Evolutionary conservation across 2,113 vertebrate genomes (phyloP), one percentile per base, ranked within the genome.

Genomic region (Neolamprologus toae): DNA sequence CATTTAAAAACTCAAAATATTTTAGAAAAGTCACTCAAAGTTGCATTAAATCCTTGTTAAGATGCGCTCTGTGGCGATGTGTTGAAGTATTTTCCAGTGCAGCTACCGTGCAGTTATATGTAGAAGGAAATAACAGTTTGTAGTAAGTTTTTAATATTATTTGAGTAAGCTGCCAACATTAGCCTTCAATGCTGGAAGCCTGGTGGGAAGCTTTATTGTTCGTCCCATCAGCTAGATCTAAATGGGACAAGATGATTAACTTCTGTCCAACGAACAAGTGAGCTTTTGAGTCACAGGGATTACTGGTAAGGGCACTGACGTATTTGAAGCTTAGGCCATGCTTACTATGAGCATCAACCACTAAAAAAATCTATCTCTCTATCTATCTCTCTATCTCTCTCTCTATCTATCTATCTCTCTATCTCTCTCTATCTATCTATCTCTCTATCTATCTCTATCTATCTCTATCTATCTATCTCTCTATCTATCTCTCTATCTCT

Each of bases 371-470:
- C 33, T 7, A 7, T 31, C 31, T 31, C 5, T 31, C 6, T 31
- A 7, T 31, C 1, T 35, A 0, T 35, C 8, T 35, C 0, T 35
- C 33, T 35, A 0, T 35, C 33, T 37, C 3, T 23, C 26, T 26
- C 4, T 26, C 7, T 33, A 2, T 26, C 26, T 26, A 26, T 26
- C 26, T 26, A 4, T 26, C 26, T 26, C 4, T 26, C 26, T 33
- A 3, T 26, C 23, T 26, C 2, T 26, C 23, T 26, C 26, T 33
- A 3, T 26, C 26, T 26, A 4, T 26, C 4, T 26, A 1, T 26
- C 23, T 26, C 23, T 26, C 23, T 26, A 4, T 26, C 2, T 26
- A 3, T 26, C 23, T 26, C 3, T 26, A 3, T 26, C 3, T 26
- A 3, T 26, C 23, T 26, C 3, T 26, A 2, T 26, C 26, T 26